Conservation (phyloP, 35 echinoderm and acorn worm species). For the Acanthaster planci region DNA sequence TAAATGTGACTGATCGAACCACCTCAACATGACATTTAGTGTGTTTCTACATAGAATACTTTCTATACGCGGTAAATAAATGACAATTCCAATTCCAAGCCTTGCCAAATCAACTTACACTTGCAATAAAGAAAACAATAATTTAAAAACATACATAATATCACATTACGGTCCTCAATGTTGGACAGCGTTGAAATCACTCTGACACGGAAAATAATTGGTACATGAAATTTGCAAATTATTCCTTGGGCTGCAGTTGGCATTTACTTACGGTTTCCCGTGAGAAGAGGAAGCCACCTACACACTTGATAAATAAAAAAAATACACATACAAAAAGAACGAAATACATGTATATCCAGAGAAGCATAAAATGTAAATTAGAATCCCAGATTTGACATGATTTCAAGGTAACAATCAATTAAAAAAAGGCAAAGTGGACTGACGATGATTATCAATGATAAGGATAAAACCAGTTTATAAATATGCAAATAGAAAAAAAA, state of each 20-base stretch:
- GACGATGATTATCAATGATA: too few relatives aligned
- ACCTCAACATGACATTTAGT: too few relatives aligned
- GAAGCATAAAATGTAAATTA: not conserved
- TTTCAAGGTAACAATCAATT: too few relatives aligned
- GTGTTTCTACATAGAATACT: too few relatives aligned
- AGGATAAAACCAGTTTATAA: too few relatives aligned
- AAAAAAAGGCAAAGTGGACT: too few relatives aligned
- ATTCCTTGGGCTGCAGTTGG: not conserved
- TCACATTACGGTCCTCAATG: not conserved
- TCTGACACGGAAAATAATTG: not conserved
- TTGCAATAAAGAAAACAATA: not conserved
- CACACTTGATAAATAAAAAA: not conserved
- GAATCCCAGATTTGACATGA: not conserved
- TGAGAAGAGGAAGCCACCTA: not conserved
- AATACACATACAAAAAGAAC: not conserved
- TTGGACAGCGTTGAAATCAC: not conserved
- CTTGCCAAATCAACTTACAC: not conserved
- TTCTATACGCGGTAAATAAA: too few relatives aligned
- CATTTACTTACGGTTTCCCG: constrained; percentile 24
- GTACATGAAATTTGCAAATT: not conserved
- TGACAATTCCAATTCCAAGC: too few relatives aligned
- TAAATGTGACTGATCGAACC: too few relatives aligned
- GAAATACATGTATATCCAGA: not conserved
- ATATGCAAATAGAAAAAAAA: too few relatives aligned
- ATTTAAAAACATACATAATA: not conserved